Evolutionary conservation across 2,113 vertebrate species (phyloP).

Genomic region (Amblyornis subalaris): DNA sequence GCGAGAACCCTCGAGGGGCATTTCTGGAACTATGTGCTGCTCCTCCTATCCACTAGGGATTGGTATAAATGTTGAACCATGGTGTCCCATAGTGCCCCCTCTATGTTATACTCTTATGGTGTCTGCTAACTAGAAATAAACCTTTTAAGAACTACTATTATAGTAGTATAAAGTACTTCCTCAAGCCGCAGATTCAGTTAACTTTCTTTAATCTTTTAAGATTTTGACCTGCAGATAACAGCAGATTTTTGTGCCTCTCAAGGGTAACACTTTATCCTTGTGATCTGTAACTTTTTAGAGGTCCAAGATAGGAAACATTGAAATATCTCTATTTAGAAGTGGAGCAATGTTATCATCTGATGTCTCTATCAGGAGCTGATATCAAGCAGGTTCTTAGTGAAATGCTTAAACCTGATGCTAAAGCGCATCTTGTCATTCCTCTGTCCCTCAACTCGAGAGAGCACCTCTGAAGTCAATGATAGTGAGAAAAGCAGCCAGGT

Average conservation of each 20-base stretch:
- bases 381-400: background rate
- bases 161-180: background rate
- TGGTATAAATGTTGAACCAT: background rate
- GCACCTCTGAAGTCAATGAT: background rate
- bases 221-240: background rate
- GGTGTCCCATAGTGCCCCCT: background rate
- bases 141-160: background rate
- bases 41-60: background rate
- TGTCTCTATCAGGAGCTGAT: background rate
- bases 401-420: background rate
- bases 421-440: background rate
- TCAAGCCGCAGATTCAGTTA: background rate
- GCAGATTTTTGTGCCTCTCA: background rate
- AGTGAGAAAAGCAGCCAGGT: background rate
- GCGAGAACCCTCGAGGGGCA: background rate
- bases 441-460: background rate
- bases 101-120: accelerated
- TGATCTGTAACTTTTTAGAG: background rate
- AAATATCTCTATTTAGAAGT: background rate
- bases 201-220: background rate
- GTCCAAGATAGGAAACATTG: background rate
- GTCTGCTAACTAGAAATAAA: background rate
- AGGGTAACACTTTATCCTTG: background rate
- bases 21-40: background rate
- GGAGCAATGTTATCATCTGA: background rate